phyloP scores from a whole-genome alignment of 2,113 vertebrate genomes.

The Empidonax traillii region DNA sequence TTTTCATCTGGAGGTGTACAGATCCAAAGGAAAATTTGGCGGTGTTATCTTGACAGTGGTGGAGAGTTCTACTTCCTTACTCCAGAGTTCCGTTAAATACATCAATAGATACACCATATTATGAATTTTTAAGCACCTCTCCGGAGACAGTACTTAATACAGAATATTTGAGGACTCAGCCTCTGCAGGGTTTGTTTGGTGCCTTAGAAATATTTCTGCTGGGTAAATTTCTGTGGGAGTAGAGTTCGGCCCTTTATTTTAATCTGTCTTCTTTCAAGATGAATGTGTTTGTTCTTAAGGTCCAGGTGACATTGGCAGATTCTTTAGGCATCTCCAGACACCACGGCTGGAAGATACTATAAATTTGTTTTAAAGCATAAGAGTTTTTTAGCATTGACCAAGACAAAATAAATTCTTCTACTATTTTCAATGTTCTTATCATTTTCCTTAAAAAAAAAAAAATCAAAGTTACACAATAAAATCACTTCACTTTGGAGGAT shows the following conservation, averaged over 20 bases:
- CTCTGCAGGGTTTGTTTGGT: constrained; percentile 46
- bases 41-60: constrained; percentile 55
- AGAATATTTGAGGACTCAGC: constrained; percentile 65
- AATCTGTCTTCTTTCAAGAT: constrained; percentile 43
- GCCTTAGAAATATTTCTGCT: constrained; percentile 56
- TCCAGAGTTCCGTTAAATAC: constrained; percentile 66
- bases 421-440: not conserved
- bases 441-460: not conserved
- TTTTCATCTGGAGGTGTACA: constrained; percentile 57
- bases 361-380: not conserved
- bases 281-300: constrained; percentile 30
- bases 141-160: constrained; percentile 64
- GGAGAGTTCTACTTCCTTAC: constrained; percentile 50
- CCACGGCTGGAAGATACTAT: not conserved
- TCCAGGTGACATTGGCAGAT: constrained; percentile 1
- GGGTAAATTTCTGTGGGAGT: constrained; percentile 33
- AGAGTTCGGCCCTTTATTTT: constrained; percentile 19
- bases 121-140: constrained; percentile 70
- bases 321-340: constrained; percentile 4
- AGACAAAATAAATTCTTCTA: not conserved
- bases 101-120: constrained; percentile 52
- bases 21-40: constrained; percentile 67
- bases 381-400: not conserved
- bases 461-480: not conserved
- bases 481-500: not conserved